Conservation (phyloP, 2,888 invertebrate species). For the Fabriciana adippe region DNA sequence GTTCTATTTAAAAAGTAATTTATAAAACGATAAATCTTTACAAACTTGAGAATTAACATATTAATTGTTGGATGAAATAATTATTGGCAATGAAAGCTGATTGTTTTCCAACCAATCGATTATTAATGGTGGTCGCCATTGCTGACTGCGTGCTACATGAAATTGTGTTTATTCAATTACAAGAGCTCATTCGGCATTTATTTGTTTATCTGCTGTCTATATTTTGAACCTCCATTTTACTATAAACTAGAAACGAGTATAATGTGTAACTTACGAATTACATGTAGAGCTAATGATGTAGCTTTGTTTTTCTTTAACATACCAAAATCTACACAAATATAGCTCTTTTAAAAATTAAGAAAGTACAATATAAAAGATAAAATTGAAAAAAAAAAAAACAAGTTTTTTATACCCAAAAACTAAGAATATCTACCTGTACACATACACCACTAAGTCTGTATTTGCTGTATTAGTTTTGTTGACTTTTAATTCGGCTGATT, state of each 20-base stretch:
- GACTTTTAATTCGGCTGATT: too few relatives aligned
- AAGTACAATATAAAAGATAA: too few relatives aligned
- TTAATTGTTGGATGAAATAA: conserved; percentile 23
- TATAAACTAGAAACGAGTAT: background rate
- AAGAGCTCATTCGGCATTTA: conserved; percentile 9
- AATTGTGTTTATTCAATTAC: conserved; percentile 54
- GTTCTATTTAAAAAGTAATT: conserved; percentile 22
- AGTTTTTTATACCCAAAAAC: too few relatives aligned
- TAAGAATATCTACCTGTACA: too few relatives aligned
- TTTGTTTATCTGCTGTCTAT: background rate
- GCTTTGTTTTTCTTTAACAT: too few relatives aligned
- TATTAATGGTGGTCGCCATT: conserved; percentile 21
- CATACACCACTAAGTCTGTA: too few relatives aligned
- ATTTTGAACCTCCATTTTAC: background rate
- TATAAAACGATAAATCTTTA: conserved; percentile 7
- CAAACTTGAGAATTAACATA: conserved; percentile 13
- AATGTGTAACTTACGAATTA: background rate
- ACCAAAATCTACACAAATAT: too few relatives aligned
- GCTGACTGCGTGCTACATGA: conserved; percentile 63
- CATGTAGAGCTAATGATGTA: background rate
- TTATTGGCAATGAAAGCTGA: conserved; percentile 17
- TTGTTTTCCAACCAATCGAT: conserved; percentile 16
- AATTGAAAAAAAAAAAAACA: too few relatives aligned
- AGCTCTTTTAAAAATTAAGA: too few relatives aligned
- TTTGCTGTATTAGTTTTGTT: too few relatives aligned